Conservation (phyloP, 64 coral and sea anemone genomes). For the Montipora capricornis region DNA sequence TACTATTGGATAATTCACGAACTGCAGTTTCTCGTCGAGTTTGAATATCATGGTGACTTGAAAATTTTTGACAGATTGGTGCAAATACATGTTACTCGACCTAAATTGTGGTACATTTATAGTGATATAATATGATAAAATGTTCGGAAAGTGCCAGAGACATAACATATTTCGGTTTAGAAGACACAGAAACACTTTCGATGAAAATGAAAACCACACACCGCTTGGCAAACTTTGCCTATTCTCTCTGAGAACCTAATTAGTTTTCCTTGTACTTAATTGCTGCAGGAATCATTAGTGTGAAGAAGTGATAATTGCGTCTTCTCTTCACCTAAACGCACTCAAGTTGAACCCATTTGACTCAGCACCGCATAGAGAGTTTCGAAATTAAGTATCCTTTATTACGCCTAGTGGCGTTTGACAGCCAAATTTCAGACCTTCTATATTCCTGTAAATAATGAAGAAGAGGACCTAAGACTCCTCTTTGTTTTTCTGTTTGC, state of each 20-base stretch:
- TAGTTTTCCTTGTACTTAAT: constrained; percentile 51
- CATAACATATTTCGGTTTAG: not conserved
- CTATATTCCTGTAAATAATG: constrained; percentile 35
- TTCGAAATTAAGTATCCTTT: not conserved
- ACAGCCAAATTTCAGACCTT: constrained; percentile 16
- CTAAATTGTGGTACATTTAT: not conserved
- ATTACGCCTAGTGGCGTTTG: not conserved
- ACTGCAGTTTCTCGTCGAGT: not conserved
- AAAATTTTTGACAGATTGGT: not conserved
- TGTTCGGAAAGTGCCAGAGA: not conserved
- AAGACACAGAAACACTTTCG: not conserved
- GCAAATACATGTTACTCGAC: not conserved
- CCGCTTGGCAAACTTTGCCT: constrained; percentile 16
- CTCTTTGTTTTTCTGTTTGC: constrained; percentile 81
- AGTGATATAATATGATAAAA: not conserved
- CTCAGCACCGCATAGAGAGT: not conserved
- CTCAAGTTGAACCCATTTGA: not conserved
- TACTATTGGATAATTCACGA: not conserved
- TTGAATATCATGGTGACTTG: not conserved
- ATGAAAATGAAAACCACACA: constrained; percentile 32
- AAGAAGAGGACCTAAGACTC: constrained; percentile 21
- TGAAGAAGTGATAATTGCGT: constrained; percentile 46
- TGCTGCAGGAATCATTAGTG: constrained; percentile 17
- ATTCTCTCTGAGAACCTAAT: constrained; percentile 55
- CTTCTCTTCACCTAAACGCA: not conserved